Conservation (phyloP, 2,797 vertebrate genomes). For the Aplochiton taeniatus region DNA sequence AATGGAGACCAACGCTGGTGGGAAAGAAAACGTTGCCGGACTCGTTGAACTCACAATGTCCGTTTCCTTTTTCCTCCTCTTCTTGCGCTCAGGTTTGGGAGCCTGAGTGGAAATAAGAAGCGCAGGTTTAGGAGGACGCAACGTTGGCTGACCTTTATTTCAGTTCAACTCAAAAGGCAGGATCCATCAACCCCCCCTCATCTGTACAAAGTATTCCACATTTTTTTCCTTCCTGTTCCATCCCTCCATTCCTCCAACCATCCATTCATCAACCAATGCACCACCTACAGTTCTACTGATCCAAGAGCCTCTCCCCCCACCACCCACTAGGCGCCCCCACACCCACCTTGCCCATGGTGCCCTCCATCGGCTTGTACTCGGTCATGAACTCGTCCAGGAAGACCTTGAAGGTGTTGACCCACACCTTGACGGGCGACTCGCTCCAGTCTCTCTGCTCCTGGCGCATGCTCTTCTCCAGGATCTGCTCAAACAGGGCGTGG, state of each 20-base stretch:
- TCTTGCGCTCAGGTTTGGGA: conserved; percentile 80
- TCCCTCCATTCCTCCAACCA: too few relatives aligned
- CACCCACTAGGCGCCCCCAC: too few relatives aligned
- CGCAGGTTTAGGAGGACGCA: neutral
- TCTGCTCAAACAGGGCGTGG: conserved; percentile 92
- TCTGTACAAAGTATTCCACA: neutral
- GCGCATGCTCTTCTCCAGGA: conserved; percentile 95
- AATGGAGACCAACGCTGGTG: too few relatives aligned
- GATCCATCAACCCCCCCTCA: neutral
- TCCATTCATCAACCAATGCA: too few relatives aligned
- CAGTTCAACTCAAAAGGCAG: neutral
- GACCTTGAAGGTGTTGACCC: conserved; percentile 98
- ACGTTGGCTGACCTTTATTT: neutral
- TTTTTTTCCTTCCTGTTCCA: too few relatives aligned
- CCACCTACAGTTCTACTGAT: too few relatives aligned
- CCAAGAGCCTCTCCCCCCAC: neutral
- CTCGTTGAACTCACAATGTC: conserved; percentile 73
- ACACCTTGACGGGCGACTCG: conserved; percentile 94
- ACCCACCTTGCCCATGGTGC: conserved; percentile 80
- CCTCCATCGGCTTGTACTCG: conserved; percentile 88
- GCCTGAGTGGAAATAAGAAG: conserved; percentile 52
- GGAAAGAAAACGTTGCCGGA: neutral
- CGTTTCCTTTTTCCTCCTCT: conserved; percentile 82
- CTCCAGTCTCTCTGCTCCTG: conserved; percentile 91
- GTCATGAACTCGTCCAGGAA: conserved; percentile 97